phyloP scores from a whole-genome alignment of 1,140 invertebrate species.

The Brachionus calyciflorus region DNA sequence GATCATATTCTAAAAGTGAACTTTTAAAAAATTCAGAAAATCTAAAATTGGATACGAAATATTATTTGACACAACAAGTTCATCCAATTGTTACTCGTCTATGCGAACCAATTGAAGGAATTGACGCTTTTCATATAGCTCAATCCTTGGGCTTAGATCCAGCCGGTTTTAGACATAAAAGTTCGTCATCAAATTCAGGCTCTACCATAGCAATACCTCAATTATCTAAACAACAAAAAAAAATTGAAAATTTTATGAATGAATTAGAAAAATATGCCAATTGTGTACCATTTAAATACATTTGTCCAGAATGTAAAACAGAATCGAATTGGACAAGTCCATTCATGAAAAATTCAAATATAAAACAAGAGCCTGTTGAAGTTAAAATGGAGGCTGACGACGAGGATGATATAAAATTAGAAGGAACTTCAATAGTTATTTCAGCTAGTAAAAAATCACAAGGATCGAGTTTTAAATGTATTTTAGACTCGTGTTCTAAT shows the following conservation, averaged over 20 bases:
- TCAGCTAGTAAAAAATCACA: not conserved
- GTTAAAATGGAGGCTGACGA: slow-evolving; percentile 40
- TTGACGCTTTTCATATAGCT: slow-evolving; percentile 82
- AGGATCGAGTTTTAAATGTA: slow-evolving; percentile 13
- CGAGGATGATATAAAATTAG: slow-evolving; percentile 16
- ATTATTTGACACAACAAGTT: slow-evolving; percentile 66
- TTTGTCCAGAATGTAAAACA: slow-evolving; percentile 25
- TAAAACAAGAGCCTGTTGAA: slow-evolving; percentile 37
- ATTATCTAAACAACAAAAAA: slow-evolving; percentile 39
- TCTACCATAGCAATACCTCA: slow-evolving; percentile 26
- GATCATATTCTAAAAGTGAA: slow-evolving; percentile 66
- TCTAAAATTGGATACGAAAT: slow-evolving; percentile 56
- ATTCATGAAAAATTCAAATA: not conserved
- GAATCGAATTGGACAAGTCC: slow-evolving; percentile 23
- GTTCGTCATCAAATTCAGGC: not conserved
- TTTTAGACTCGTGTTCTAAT: slow-evolving; percentile 42
- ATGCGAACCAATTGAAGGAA: slow-evolving; percentile 89
- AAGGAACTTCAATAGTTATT: slow-evolving; percentile 34
- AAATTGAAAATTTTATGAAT: slow-evolving; percentile 38
- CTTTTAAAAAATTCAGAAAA: slow-evolving; percentile 1
- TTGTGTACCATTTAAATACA: slow-evolving; percentile 26
- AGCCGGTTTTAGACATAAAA: slow-evolving; percentile 15
- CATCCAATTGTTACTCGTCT: slow-evolving; percentile 89
- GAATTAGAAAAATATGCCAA: slow-evolving; percentile 30
- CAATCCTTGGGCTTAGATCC: slow-evolving; percentile 72